Base-by-base conservation (phyloP, 2,888 invertebrate species). In the Apocheima hispidaria region DNA sequence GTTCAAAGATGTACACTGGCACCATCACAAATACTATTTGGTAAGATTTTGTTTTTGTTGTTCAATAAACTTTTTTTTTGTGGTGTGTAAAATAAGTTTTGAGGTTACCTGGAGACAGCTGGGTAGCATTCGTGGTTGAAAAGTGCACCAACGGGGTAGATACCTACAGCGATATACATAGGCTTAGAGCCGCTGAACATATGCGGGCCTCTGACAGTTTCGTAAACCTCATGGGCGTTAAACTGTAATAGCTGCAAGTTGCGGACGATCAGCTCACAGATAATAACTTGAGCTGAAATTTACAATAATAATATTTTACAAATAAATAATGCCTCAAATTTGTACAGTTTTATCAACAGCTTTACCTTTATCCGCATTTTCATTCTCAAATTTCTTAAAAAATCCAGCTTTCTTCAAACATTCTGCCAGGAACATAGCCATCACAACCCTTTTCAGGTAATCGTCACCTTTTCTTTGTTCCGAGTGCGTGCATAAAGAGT, bases 91-190 rank as follows among this genome's bases (percentile, higher is more conserved):
- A n/a, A n/a, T 35, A 5, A 35, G n/a, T 14, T 14, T 35, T n/a
- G n/a, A 14, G 14, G n/a, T 71, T 82, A 96, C 96, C 96, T 94
- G 41, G 95, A 94, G 0, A 96, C 95, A 7, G 95, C 94, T 0
- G 97, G 96, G 83, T 96, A 95, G 81, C 97, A 97, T 72, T 96
- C 96, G 77, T 97, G 97, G 85, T 97, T 97, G 81, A 97, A 96
- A 43, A 96, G 93, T 0, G 97, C 95, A 0, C 96, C 96, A 0
- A 95, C 95, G 0, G 96, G 95, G 78, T 96, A 97, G 30, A 97
- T 90, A 0, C 95, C 97, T 1, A 96, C 95, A 0, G 96, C 96
- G 14, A 95, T 89, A 74, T 95, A 94, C 1, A 93, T 76, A 0
- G 93, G 85, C 73, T 93, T 94, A 20, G 94, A 92, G 0, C 93